phyloP scores from a whole-genome alignment of 2,888 invertebrate genomes.

The Phorcus lineatus region DNA sequence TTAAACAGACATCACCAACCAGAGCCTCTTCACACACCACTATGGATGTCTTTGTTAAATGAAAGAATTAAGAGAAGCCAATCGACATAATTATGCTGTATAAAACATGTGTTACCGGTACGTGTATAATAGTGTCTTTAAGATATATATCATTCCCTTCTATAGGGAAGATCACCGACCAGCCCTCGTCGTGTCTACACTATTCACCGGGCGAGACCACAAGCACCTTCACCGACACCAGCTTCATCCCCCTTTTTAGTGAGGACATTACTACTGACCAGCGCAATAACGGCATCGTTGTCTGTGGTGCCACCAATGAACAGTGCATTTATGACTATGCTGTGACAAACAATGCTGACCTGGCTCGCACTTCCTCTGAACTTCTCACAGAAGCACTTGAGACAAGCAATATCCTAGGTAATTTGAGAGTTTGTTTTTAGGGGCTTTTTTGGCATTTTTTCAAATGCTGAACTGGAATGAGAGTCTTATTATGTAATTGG shows the following conservation, averaged over 20 bases:
- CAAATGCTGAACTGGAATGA: too few species aligned
- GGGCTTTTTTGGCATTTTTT: too few species aligned
- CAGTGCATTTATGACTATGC: slow-evolving; percentile 18
- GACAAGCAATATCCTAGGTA: not conserved
- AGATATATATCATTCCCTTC: not conserved
- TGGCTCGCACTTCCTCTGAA: not conserved
- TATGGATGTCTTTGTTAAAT: too few species aligned
- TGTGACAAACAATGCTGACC: not conserved
- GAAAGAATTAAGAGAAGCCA: too few species aligned
- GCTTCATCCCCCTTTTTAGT: not conserved
- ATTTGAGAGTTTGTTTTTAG: too few species aligned
- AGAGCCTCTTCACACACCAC: too few species aligned
- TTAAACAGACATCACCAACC: too few species aligned
- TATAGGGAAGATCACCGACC: slow-evolving; percentile 34
- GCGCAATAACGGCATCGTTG: not conserved
- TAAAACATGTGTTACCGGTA: too few species aligned
- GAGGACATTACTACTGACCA: not conserved
- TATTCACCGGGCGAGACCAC: slow-evolving; percentile 25
- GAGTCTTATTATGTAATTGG: too few species aligned
- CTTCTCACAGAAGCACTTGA: not conserved
- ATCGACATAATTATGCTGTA: too few species aligned
- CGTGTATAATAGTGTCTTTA: too few species aligned
- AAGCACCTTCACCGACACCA: not conserved
- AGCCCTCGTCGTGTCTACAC: slow-evolving; percentile 16
- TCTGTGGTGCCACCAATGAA: not conserved